These are phyloP conservation scores for Stegostoma tigrinum DNA, from an alignment of 2,113 vertebrate species.

Conservation along the genomic window DNA sequence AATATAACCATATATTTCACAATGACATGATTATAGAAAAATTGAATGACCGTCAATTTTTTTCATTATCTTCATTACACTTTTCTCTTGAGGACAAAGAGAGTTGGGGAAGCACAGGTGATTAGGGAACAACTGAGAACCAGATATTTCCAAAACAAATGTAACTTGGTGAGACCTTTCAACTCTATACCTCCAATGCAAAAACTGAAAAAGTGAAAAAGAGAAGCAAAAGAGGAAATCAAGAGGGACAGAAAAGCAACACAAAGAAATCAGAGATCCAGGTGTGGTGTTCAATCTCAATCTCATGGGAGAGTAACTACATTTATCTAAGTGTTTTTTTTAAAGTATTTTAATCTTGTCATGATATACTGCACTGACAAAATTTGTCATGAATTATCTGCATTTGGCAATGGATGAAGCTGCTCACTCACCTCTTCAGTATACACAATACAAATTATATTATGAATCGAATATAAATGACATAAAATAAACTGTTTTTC, in stretches of 20 bases:
- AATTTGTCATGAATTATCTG: not conserved
- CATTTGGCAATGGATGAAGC: not conserved
- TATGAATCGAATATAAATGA: not conserved
- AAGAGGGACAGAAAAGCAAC: not conserved
- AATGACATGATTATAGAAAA: not conserved
- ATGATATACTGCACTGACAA: slow-evolving; percentile 1
- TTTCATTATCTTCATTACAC: not conserved
- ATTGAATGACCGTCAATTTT: not conserved
- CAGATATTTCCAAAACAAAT: not conserved
- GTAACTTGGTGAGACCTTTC: not conserved
- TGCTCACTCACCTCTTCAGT: not conserved
- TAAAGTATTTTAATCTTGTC: not conserved
- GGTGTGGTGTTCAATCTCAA: not conserved
- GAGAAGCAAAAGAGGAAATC: not conserved
- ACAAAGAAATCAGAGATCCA: not conserved
- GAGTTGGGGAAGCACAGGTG: not conserved
- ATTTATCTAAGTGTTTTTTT: not conserved
- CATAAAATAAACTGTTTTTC: not conserved
- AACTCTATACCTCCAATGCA: not conserved
- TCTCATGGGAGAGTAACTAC: not conserved
- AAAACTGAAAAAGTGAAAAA: not conserved
- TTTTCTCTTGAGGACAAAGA: not conserved
- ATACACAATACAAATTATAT: not conserved
- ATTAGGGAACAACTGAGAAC: not conserved
- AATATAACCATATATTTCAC: not conserved